A percentile compares a stretch with the other conserved stretches of the same genome.
These are phyloP conservation scores for Dipodomys ordii DNA, from an alignment of 2,113 vertebrate species.

Conservation along the genomic window DNA sequence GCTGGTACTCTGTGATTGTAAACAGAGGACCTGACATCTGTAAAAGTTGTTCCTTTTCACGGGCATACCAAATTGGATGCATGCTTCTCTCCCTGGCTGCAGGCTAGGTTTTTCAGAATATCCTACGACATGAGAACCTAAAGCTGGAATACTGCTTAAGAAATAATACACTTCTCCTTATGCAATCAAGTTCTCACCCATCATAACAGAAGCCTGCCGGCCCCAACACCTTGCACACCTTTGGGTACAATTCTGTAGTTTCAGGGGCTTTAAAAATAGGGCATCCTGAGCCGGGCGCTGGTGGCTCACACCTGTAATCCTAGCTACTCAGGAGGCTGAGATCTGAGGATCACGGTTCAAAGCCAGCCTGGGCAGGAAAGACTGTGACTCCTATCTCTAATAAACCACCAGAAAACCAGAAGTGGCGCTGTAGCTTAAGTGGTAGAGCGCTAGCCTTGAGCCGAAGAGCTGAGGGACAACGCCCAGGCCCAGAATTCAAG, in stretches of 20 bases:
- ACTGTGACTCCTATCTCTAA: no score
- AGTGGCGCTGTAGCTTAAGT: no score
- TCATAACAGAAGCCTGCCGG: neutral
- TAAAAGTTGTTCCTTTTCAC: neutral
- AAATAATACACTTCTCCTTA: neutral
- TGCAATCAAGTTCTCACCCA: neutral
- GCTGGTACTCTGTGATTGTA: neutral
- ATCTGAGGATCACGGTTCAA: no score
- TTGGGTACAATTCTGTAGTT: neutral
- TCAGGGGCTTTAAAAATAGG: neutral
- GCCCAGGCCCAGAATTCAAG: no score
- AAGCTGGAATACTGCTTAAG: neutral
- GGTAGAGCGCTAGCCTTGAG: no score
- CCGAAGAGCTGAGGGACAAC: no score
- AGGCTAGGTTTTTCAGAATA: neutral
- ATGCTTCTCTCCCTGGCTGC: neutral
- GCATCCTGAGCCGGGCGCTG: neutral
- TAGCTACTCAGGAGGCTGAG: no score
- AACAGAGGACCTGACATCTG: neutral
- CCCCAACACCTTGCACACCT: neutral
- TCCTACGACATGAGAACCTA: neutral
- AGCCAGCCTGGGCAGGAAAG: no score
- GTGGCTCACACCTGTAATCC: no score
- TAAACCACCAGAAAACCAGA: no score
- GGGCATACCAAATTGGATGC: neutral